Evolutionary conservation across 2,888 invertebrate species (phyloP), one percentile per base, ranked within the genome.

Genomic region (Eurytoma adleriae): DNA sequence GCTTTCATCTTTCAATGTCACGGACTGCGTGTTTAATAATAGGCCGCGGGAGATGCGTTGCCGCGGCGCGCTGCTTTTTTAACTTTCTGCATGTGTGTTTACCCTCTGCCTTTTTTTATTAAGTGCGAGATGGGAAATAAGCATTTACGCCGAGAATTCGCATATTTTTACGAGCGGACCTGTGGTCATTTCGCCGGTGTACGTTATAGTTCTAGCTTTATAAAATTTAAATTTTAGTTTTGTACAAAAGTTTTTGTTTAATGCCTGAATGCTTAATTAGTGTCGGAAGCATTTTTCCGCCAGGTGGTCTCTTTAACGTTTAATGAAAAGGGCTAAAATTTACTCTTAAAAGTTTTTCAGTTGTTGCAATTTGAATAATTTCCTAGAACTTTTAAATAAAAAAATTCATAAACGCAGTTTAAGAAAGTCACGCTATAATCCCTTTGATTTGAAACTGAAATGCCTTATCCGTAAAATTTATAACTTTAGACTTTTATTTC

Each of bases 1-100:
- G 62, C 40, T 56, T 56, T 71, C 61, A 59, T 71, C 61, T 24
- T 24, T 71, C 61, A 71, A 50, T 61, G 61, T 50, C 71, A 71
- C 50, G 30, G 18, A 56, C 52, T n/a, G 30, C 16, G 30, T 12
- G 27, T 16, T 16, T 61, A 61, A 61, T 27, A 30, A n/a, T n/a
- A 62, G 14, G 2, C 16, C 16, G 7, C 7, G 30, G 14, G 30
- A 24, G 27, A 0, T 7, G 13, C 1, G 10, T 14, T 20, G 2
- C 61, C 30, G 10, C 0, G 14, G 16, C 14, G 30, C 20, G 13
- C 40, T 4, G 30, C 27, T 27, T 27, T 27, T 61, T 27, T 40
- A 40, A 40, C 40, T 40, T 40, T 1, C 30, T 2, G 13, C 12
- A 27, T 14, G 61, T 10, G 40, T 40, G 40, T 7, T 40, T 40